Evolutionary conservation across 2,113 vertebrate species (phyloP), one percentile per base, ranked within the genome.

Genomic region (Cololabis saira): DNA sequence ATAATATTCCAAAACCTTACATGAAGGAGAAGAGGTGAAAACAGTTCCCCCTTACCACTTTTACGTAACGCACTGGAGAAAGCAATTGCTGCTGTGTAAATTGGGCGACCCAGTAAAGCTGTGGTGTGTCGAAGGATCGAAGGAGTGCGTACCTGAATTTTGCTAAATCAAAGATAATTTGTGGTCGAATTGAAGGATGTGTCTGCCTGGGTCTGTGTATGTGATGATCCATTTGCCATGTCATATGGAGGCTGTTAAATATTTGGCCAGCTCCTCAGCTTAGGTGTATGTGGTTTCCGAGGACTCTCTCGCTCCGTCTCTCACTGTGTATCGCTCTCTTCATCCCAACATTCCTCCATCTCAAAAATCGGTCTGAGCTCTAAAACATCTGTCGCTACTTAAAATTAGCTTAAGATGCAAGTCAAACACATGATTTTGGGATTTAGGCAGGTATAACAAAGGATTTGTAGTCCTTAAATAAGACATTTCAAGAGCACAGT

Each of bases 201-300:
- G 53, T 82, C 69, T 68, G 67, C 54, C 56, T 61, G 76, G 53
- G 64, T 30, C 40, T 83, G 67, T 83, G 77, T 65, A 33, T 80
- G 81, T 73, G 64, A 76, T 66, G 73, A 80, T 78, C 55, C 55
- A 37, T 74, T 75, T 80, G 76, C 83, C 78, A 81, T 83, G 69
- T 87, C 89, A 89, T 88, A 80, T 91, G 87, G 89, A 91, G 85
- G 83, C 78, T 81, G 78, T 91, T 83, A 62, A 64, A 61, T 54
- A 33, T 82, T 78, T 85, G 80, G 81, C 83, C 43, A n/a, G 53
- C 62, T 27, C 50, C 47, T 65, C 48, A n/a, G 43, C 51, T 22
- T 68, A 83, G 71, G 80, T 85, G 85, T 81, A 58, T 71, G 79
- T 40, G 68, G 58, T 74, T 83, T 49, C 53, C 15, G 22, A 56